Base-by-base conservation (phyloP, 2,797 vertebrate species). In the Micromesistius poutassou region DNA sequence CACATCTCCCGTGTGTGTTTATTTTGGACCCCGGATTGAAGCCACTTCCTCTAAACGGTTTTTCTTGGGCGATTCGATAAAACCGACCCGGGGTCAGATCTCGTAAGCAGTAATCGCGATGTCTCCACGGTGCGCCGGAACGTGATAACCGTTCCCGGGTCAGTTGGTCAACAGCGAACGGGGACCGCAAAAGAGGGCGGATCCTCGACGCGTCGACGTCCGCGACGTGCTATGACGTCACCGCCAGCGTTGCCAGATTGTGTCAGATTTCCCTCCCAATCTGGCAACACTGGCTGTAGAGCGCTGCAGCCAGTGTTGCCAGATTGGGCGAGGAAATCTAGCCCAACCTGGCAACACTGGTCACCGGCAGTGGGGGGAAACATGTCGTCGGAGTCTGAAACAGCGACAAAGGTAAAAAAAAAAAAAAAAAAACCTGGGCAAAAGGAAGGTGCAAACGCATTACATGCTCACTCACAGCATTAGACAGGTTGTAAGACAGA, bases 331-430 rank as follows among this genome's bases (percentile, higher is more conserved):
- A 6, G 33, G 33, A 35, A 35, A 35, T 6, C 33, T 35, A 6
- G 6, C 9, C 9, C 9, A 40, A 40, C 8, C 9, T 40, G 38
- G 13, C 38, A 13, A 10, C 38, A 1, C 9, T 40, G 38, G 13
- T 35, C 38, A 73, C 72, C 80, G 77, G 78, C 86, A 38, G 72
- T 76, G 84, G 80, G 7, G 80, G n/a, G 84, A 91, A 93, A 91
- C 89, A 93, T 93, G 92, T 92, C 93, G 90, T 92, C 92, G 91
- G 90, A 89, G 19, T 81, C 88, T 9, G 91, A 91, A 83, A 80
- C 84, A 79, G 86, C 91, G 84, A 90, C 88, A 89, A 93, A 92
- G 93, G 93, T 93, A 92, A 79, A 55, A 70, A 83, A 73, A 89
- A 93, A 92, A 92, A 92, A 93, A 92, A 79, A 55, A 70, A 83